Evolutionary conservation across 2,888 invertebrate species (phyloP).

Genomic region (Nipponacmea schrenckii): DNA sequence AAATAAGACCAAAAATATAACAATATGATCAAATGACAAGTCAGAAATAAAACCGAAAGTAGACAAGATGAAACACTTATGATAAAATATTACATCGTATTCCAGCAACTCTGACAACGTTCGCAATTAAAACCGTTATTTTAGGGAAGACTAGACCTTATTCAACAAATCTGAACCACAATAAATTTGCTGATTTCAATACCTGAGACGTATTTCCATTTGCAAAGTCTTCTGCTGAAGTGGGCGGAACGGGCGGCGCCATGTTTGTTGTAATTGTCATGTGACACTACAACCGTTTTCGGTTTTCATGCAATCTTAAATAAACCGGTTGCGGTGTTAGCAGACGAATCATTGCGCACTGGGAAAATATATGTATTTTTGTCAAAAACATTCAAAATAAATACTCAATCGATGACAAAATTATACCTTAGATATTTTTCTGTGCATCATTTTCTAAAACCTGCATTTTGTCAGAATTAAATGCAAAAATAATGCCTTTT

Average conservation of each 20-base stretch:
- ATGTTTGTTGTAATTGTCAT: slow-evolving; percentile 42
- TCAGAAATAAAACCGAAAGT: slow-evolving; percentile 10
- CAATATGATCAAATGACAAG: neutral
- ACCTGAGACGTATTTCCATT: slow-evolving; percentile 10
- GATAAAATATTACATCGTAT: neutral
- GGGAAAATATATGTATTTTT: neutral
- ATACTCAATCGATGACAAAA: too few relatives aligned
- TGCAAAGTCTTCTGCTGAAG: slow-evolving; percentile 17
- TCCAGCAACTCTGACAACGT: neutral
- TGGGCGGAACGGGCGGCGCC: slow-evolving; percentile 46
- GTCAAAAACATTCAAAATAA: neutral
- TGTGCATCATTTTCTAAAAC: too few relatives aligned
- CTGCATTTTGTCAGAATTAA: too few relatives aligned
- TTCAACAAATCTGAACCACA: too few relatives aligned
- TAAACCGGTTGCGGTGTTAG: neutral
- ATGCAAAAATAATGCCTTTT: too few relatives aligned
- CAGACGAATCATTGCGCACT: neutral
- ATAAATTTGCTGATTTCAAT: too few relatives aligned
- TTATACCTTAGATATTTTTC: too few relatives aligned
- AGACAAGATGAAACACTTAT: neutral
- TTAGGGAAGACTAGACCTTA: too few relatives aligned
- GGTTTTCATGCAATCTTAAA: neutral
- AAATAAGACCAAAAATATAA: neutral
- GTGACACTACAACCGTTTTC: slow-evolving; percentile 24
- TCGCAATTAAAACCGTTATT: too few relatives aligned